Evolutionary conservation across 2,797 vertebrate species (phyloP).

Genomic region (Epinephelus awoara): DNA sequence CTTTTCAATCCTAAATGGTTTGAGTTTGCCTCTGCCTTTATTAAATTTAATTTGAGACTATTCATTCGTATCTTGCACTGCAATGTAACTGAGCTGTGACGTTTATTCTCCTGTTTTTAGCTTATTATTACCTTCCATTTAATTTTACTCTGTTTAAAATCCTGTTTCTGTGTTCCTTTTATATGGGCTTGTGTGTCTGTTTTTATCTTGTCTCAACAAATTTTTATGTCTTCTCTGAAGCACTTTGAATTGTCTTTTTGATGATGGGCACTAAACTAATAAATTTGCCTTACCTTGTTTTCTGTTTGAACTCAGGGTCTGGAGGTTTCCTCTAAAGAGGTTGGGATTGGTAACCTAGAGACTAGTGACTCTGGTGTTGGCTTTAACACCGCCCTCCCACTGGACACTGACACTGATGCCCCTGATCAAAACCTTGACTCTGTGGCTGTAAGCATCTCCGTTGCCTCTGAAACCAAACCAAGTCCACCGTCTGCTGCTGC

Average conservation of each 20-base stretch:
- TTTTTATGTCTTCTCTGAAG: constrained; percentile 7
- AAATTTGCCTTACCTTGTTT: constrained; percentile 10
- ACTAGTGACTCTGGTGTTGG: constrained; percentile 89
- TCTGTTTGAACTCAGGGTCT: constrained; percentile 81
- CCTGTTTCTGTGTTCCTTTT: constrained; percentile 30
- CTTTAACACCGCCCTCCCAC: constrained; percentile 87
- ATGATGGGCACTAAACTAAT: background rate
- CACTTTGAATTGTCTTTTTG: constrained; percentile 12
- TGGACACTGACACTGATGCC: constrained; percentile 89
- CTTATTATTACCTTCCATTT: constrained; percentile 44
- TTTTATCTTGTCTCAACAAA: constrained; percentile 7
- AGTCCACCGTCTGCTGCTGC: constrained; percentile 49
- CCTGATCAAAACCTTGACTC: constrained; percentile 81
- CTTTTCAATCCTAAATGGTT: constrained; percentile 58
- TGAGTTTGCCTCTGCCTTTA: constrained; percentile 60
- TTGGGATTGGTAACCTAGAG: constrained; percentile 85
- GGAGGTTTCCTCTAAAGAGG: constrained; percentile 88
- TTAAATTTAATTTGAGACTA: constrained; percentile 47
- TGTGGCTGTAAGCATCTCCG: constrained; percentile 74
- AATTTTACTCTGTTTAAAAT: constrained; percentile 38
- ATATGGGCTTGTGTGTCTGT: constrained; percentile 35
- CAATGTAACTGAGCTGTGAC: constrained; percentile 43
- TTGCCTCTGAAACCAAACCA: constrained; percentile 67
- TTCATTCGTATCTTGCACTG: constrained; percentile 44
- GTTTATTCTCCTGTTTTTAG: constrained; percentile 48